A percentile compares a stretch with the other conserved stretches of the same genome.
phyloP scores from a whole-genome alignment of 2,113 vertebrate genomes.

The Columba livia region DNA sequence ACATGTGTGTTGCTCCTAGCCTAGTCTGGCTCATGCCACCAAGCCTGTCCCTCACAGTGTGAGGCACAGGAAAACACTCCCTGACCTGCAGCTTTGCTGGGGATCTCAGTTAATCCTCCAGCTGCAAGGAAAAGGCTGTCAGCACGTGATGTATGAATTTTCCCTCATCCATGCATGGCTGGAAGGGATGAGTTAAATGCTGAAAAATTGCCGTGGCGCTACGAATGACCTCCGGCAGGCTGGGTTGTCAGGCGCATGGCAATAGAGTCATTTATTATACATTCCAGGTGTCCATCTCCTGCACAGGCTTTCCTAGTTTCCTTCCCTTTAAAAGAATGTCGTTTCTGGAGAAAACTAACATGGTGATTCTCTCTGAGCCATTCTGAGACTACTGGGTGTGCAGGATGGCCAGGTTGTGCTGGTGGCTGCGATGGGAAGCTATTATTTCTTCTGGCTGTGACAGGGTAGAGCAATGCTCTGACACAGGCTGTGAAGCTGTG shows the following conservation, averaged over 20 bases:
- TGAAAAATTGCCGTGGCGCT: background rate
- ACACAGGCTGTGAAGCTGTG: background rate
- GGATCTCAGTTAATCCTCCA: background rate
- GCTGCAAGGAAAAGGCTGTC: background rate
- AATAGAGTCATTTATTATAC: background rate
- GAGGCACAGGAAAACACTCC: background rate
- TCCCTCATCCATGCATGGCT: background rate
- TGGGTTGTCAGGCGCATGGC: background rate
- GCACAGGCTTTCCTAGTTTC: background rate
- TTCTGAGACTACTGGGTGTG: background rate
- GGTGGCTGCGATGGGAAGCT: background rate
- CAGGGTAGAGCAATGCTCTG: background rate
- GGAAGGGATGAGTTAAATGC: background rate
- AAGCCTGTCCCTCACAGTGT: accelerated
- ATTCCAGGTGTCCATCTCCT: background rate
- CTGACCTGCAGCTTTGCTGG: background rate
- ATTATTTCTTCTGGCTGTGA: background rate
- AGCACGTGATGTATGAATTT: background rate
- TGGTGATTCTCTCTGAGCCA: accelerated
- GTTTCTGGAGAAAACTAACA: background rate
- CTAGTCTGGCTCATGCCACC: too few species aligned
- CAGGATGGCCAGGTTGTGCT: too few species aligned
- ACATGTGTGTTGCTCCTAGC: accelerated
- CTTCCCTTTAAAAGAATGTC: accelerated
- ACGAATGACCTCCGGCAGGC: background rate